phyloP scores from a whole-genome alignment of 1,140 invertebrate species.

The Drosophila cardini region DNA sequence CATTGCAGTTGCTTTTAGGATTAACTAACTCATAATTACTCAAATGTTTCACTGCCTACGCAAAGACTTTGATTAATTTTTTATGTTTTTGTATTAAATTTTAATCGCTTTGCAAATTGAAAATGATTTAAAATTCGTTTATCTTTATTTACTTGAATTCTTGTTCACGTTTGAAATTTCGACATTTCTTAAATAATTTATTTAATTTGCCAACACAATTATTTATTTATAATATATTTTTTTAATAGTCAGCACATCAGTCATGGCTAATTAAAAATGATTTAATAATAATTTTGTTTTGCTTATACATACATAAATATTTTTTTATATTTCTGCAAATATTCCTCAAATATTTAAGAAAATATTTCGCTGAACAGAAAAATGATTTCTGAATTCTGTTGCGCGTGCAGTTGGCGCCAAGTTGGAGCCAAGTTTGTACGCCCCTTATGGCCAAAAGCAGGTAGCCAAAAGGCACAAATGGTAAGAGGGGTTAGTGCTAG shows the following conservation, averaged over 20 bases:
- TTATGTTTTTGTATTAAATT: too few relatives aligned
- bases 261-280: constrained; percentile 3
- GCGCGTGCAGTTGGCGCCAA: constrained; percentile 74
- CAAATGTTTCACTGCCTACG: too few relatives aligned
- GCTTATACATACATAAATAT: background rate
- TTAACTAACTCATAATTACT: too few relatives aligned
- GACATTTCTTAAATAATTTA: background rate
- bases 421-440: constrained; percentile 45
- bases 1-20: too few relatives aligned
- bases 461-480: constrained; percentile 24
- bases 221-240: background rate
- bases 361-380: constrained; percentile 1
- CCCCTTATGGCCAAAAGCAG: constrained; percentile 26
- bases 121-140: background rate
- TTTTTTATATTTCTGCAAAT: background rate
- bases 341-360: constrained; percentile 11
- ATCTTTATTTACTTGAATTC: background rate
- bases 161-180: background rate
- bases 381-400: background rate
- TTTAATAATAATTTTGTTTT: background rate
- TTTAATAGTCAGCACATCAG: background rate
- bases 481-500: background rate
- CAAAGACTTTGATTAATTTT: too few relatives aligned
- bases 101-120: background rate
- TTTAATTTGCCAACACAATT: background rate